Base-by-base conservation (phyloP, 2,888 invertebrate species). In the Aelia acuminata region DNA sequence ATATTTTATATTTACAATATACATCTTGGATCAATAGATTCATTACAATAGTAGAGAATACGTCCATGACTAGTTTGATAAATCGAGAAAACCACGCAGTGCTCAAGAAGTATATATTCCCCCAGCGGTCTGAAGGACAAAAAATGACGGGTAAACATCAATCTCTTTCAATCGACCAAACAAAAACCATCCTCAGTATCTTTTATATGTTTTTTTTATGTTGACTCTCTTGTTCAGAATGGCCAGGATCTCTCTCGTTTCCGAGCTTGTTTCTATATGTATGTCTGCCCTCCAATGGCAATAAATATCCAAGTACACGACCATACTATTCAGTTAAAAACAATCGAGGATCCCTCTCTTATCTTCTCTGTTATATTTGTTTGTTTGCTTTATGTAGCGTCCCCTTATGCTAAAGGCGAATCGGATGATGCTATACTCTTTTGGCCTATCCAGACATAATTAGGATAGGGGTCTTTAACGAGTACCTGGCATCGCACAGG, bases 131-230 rank as follows among this genome's bases (percentile, higher is more conserved):
- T 35, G 10, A 22, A 35, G 63, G 63, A 22, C 63, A 70, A 70
- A 70, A 70, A 70, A 70, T 70, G 63, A 70, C 63, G 63, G 35
- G 18, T 8, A 31, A 70, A 70, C 63, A 70, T 70, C 63, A 70
- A 70, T 70, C 63, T 70, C 63, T 70, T 70, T 70, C 63, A 70
- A 70, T 70, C 63, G 31, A 70, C 63, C 31, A 70, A 70, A 22
- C 63, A 70, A 15, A 70, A 18, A 70, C 31, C 63, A 35, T 70
- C 8, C 35, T 70, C 63, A 18, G 63, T 70, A 70, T 70, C 35
- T 35, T 35, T 70, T 70, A 3, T 70, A n/a, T n/a, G n/a, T n/a
- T n/a, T n/a, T 35, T 31, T 70, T 70, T 70, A 31, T 70, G 7
- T 70, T 70, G 26, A 18, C n/a, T 35, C 35, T 35, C 26, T 53